Conservation (phyloP, 2,113 vertebrate species). For the Aplodontia rufa region DNA sequence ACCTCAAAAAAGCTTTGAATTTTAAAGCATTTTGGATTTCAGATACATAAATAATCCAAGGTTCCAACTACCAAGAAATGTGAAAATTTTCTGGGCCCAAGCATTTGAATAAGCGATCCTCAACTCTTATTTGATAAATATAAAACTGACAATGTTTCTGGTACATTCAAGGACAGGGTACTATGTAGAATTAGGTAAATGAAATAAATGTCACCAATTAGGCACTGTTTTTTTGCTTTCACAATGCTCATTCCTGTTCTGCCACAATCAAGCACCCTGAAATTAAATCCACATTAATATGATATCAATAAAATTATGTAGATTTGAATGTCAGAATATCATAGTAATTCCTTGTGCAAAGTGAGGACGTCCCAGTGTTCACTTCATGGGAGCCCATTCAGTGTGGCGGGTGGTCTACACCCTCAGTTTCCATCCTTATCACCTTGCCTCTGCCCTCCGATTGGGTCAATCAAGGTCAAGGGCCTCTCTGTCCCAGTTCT, state of each 20-base stretch:
- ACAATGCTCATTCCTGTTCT: background rate
- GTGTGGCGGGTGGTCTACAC: background rate
- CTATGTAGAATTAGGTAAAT: rapidly evolving
- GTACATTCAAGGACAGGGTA: background rate
- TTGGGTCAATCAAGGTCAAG: background rate
- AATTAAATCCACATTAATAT: background rate
- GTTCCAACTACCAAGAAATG: background rate
- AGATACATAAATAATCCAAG: too few species aligned
- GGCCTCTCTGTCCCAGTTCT: background rate
- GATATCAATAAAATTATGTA: background rate
- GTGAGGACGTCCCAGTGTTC: background rate
- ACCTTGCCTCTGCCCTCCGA: background rate
- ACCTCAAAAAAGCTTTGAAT: background rate
- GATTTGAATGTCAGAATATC: background rate
- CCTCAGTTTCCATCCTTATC: background rate
- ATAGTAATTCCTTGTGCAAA: background rate
- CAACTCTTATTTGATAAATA: background rate
- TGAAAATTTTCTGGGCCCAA: background rate
- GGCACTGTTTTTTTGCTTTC: background rate
- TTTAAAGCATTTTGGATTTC: background rate
- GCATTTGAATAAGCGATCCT: background rate
- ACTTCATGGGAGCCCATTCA: background rate
- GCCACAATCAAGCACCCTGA: background rate
- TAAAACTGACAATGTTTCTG: background rate
- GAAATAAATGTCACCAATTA: background rate